These are phyloP conservation scores for Serranochromis macrocephalus DNA, from an alignment of 2,113 vertebrate genomes.

Conservation along the genomic window DNA sequence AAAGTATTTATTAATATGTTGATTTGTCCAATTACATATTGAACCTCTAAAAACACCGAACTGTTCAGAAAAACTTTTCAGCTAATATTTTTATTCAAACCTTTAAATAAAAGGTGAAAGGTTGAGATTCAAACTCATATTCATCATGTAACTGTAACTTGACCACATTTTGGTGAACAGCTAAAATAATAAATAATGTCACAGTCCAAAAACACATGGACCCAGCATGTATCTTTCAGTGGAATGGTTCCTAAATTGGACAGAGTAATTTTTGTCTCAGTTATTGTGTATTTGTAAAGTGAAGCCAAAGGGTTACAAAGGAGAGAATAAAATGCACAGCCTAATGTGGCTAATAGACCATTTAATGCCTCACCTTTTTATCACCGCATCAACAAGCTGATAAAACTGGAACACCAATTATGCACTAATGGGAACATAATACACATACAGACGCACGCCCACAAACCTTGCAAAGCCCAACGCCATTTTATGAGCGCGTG, in stretches of 20 bases:
- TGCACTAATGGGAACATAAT: background rate
- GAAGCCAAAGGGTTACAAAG: background rate
- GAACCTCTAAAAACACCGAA: background rate
- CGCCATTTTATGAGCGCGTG: background rate
- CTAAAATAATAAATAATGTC: background rate
- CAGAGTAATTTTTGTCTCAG: background rate
- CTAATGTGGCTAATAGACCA: background rate
- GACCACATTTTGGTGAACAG: background rate
- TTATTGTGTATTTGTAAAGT: background rate
- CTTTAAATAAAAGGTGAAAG: background rate
- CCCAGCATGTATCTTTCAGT: background rate
- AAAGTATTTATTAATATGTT: background rate
- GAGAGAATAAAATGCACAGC: background rate
- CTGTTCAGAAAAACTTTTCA: background rate
- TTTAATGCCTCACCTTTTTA: conserved; percentile 13
- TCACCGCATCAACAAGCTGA: conserved; percentile 19
- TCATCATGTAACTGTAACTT: background rate
- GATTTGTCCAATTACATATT: background rate
- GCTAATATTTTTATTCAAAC: background rate
- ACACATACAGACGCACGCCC: background rate
- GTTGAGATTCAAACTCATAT: background rate
- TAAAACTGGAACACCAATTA: conserved; percentile 14
- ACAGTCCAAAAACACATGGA: background rate
- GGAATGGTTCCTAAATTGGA: background rate
- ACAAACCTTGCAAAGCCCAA: background rate